phyloP scores from a whole-genome alignment of 2,888 invertebrate species.

The Archips crataeganus region DNA sequence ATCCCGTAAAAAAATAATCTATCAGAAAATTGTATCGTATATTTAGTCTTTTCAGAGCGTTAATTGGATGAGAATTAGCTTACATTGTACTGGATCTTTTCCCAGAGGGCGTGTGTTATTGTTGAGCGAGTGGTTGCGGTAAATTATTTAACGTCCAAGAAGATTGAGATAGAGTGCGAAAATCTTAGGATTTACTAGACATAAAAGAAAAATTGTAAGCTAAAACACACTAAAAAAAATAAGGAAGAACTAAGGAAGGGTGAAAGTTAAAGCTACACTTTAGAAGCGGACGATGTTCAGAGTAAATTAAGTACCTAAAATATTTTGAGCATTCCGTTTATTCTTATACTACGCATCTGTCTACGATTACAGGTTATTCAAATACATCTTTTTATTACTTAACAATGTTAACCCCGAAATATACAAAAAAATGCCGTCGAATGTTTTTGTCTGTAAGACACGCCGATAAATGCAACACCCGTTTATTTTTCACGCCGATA shows the following conservation, averaged over 20 bases:
- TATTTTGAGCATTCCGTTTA: no score
- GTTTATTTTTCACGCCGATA: slow-evolving; percentile 1
- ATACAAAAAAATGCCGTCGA: not conserved
- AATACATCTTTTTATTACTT: no score
- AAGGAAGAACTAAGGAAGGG: no score
- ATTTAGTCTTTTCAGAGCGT: not conserved
- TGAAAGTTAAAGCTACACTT: no score
- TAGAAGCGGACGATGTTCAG: no score
- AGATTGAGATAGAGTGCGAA: slow-evolving; percentile 3
- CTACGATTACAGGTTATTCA: no score
- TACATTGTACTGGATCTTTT: slow-evolving; percentile 2
- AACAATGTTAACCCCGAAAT: no score
- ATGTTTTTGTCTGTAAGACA: not conserved
- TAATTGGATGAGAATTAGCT: slow-evolving; percentile 36
- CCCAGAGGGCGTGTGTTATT: not conserved
- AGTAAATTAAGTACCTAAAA: no score
- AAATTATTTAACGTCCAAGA: slow-evolving; percentile 24
- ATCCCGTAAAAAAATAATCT: no score
- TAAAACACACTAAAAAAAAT: no score
- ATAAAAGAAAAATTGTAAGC: no score
- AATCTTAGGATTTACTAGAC: not conserved
- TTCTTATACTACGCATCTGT: no score
- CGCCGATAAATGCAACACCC: slow-evolving; percentile 1
- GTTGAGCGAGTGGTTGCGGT: slow-evolving; percentile 6
- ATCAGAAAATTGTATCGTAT: not conserved